These are phyloP conservation scores for Asbolus verrucosus DNA, from an alignment of 1,140 invertebrate genomes.

Conservation along the genomic window DNA sequence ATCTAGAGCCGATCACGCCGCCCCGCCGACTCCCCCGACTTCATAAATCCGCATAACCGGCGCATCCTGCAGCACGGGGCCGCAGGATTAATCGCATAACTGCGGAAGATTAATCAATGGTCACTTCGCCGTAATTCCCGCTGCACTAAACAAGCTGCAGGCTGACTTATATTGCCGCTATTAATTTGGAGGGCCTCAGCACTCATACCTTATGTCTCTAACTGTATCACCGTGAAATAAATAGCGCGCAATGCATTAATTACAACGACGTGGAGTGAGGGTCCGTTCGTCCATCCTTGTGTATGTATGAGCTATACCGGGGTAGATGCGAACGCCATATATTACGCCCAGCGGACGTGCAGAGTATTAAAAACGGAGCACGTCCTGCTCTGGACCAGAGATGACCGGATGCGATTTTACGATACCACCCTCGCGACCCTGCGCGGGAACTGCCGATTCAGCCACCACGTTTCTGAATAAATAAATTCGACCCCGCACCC, in stretches of 20 bases:
- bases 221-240: slow-evolving; percentile 49
- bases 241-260: slow-evolving; percentile 49
- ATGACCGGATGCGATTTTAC: slow-evolving; percentile 46
- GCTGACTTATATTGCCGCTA: slow-evolving; percentile 54
- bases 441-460: no score
- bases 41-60: not conserved
- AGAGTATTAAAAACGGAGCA: slow-evolving; percentile 58
- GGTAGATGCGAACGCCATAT: slow-evolving; percentile 55
- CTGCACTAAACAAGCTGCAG: slow-evolving; percentile 49
- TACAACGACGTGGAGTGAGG: slow-evolving; percentile 40
- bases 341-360: slow-evolving; percentile 56
- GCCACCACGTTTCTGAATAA: no score
- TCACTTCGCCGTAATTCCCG: slow-evolving; percentile 52
- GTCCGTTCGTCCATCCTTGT: slow-evolving; percentile 50
- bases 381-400: slow-evolving; percentile 47
- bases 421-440: not conserved
- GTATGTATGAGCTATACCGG: slow-evolving; percentile 57
- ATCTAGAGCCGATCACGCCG: slow-evolving; percentile 56
- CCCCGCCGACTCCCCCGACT: slow-evolving; percentile 45
- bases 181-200: slow-evolving; percentile 49
- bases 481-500: no score
- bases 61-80: not conserved
- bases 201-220: slow-evolving; percentile 53
- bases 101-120: slow-evolving; percentile 53
- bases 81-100: slow-evolving; percentile 49